These are phyloP conservation scores for Protodeltote pygarga DNA, from an alignment of 2,888 invertebrate genomes.

Conservation along the genomic window DNA sequence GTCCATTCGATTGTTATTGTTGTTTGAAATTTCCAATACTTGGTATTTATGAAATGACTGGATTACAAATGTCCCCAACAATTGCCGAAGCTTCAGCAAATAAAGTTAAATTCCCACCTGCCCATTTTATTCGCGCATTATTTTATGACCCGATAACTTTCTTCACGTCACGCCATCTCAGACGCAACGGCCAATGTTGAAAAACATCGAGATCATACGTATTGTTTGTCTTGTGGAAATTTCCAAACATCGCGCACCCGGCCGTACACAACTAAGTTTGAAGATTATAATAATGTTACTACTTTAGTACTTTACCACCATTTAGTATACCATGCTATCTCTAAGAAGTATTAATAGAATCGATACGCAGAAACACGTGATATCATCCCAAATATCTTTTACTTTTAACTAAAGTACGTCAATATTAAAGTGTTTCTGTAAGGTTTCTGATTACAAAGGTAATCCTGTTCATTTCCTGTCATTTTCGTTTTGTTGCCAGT, in stretches of 20 bases:
- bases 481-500: slow-evolving; percentile 21
- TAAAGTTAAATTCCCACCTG: slow-evolving; percentile 1
- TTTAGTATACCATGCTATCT: slow-evolving; percentile 13
- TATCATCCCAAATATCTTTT: slow-evolving; percentile 28
- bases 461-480: slow-evolving; percentile 34
- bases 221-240: slow-evolving; percentile 76
- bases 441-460: slow-evolving; percentile 27
- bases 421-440: slow-evolving; percentile 12
- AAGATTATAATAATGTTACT: slow-evolving; percentile 32
- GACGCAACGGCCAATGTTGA: slow-evolving; percentile 55
- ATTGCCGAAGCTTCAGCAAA: neutral
- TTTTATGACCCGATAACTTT: slow-evolving; percentile 47
- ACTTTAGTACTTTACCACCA: slow-evolving; percentile 24
- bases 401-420: slow-evolving; percentile 14
- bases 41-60: neutral
- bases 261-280: slow-evolving; percentile 33
- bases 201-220: slow-evolving; percentile 59
- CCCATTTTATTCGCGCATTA: slow-evolving; percentile 16
- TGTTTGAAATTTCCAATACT: no score
- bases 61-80: neutral
- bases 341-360: slow-evolving; percentile 15
- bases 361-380: slow-evolving; percentile 14
- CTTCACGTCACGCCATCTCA: slow-evolving; percentile 37
- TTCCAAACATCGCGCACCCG: slow-evolving; percentile 67
- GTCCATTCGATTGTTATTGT: no score